These are phyloP conservation scores for Spodoptera litura DNA, from an alignment of 1,140 invertebrate species.

Conservation along the genomic window DNA sequence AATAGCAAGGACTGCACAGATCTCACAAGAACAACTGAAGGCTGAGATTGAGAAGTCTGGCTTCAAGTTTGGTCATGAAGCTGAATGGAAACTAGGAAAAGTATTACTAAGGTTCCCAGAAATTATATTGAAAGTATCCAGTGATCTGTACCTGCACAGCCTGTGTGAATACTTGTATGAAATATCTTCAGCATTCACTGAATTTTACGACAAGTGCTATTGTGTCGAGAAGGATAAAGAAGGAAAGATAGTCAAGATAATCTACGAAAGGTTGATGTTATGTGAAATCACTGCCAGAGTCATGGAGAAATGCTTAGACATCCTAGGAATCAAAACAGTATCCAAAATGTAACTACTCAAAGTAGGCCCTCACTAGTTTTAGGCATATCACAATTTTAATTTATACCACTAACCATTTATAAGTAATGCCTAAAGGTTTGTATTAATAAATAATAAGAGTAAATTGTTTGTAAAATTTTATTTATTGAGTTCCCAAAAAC, in stretches of 20 bases:
- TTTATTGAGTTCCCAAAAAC: constrained; percentile 83
- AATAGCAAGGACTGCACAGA: constrained; percentile 92
- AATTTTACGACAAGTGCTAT: constrained; percentile 99
- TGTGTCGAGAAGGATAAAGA: constrained; percentile 96
- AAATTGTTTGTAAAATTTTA: constrained; percentile 72
- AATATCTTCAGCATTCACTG: constrained; percentile 95
- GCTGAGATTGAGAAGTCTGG: constrained; percentile 86
- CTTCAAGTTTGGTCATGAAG: constrained; percentile 93
- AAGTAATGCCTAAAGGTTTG: constrained; percentile 18
- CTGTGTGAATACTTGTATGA: constrained; percentile 99
- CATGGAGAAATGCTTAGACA: constrained; percentile 94
- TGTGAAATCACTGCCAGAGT: constrained; percentile 97
- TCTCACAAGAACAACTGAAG: constrained; percentile 86
- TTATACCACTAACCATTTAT: constrained; percentile 28
- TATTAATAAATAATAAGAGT: constrained; percentile 60
- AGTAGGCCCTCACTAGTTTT: constrained; percentile 32
- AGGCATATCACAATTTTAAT: constrained; percentile 26
- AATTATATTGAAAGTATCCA: constrained; percentile 92
- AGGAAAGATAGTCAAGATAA: constrained; percentile 93
- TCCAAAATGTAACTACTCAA: constrained; percentile 92
- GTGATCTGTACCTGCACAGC: constrained; percentile 95
- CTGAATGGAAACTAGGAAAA: constrained; percentile 98
- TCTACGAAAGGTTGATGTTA: constrained; percentile 95
- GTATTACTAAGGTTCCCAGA: constrained; percentile 95
- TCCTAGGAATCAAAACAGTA: constrained; percentile 97